phyloP scores from a whole-genome alignment of 2,888 invertebrate species.

The Heteromurus nitidus region DNA sequence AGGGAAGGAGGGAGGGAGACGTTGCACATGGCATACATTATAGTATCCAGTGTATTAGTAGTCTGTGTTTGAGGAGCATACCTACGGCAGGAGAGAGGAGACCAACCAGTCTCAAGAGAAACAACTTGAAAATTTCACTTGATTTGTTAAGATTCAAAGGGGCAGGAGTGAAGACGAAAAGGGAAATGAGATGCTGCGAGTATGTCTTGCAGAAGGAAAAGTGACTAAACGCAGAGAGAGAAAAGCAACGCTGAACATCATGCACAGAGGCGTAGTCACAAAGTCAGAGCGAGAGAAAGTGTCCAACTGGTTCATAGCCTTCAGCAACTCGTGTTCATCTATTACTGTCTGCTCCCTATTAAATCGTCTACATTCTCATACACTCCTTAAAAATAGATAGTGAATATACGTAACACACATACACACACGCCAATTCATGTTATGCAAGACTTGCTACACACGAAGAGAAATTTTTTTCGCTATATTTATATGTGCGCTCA shows the following conservation, averaged over 20 bases:
- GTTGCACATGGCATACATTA: too few relatives aligned
- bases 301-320: conserved; percentile 59
- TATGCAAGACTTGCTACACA: too few relatives aligned
- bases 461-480: too few relatives aligned
- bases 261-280: conserved; percentile 3
- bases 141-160: conserved; percentile 47
- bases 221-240: conserved; percentile 16
- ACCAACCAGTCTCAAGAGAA: conserved; percentile 29
- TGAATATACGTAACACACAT: too few relatives aligned
- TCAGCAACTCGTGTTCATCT: conserved; percentile 33
- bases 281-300: conserved; percentile 45
- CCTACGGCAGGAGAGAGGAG: neutral
- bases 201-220: conserved; percentile 23
- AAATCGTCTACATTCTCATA: neutral
- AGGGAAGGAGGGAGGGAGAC: too few relatives aligned
- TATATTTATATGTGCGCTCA: neutral
- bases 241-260: neutral
- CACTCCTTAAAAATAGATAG: neutral
- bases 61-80: too few relatives aligned
- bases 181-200: conserved; percentile 41
- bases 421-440: too few relatives aligned
- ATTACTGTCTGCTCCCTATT: neutral
- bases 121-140: conserved; percentile 59
- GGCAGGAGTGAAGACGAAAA: conserved; percentile 9
- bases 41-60: too few relatives aligned